Evolutionary conservation across 2,113 vertebrate species (phyloP).

Genomic region (Heliornis fulica): DNA sequence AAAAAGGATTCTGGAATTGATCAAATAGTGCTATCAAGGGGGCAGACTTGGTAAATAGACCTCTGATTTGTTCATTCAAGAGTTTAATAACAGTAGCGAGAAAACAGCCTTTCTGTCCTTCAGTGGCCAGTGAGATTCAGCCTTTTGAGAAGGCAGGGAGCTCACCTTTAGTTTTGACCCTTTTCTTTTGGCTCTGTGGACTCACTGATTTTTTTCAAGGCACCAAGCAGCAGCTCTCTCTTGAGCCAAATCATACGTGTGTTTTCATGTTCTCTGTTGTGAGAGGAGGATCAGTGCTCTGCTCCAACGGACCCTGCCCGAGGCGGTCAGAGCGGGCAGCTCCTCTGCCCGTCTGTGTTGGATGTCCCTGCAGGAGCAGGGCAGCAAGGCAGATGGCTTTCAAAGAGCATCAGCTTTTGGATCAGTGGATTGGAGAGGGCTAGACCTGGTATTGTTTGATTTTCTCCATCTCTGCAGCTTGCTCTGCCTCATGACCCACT

Average conservation of each 20-base stretch:
- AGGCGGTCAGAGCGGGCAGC: neutral
- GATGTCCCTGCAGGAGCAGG: neutral
- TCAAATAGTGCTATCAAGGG: constrained; percentile 32
- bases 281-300: neutral
- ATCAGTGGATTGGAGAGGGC: neutral
- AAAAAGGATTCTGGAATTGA: constrained; percentile 47
- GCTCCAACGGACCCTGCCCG: accelerated
- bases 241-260: accelerated
- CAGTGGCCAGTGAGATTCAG: neutral
- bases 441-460: neutral
- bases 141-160: accelerated
- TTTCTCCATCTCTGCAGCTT: neutral
- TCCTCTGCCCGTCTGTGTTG: neutral
- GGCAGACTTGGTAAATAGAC: constrained; percentile 27
- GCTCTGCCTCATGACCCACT: neutral
- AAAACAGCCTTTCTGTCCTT: neutral
- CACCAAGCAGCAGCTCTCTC: neutral
- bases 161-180: neutral
- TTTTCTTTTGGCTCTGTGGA: neutral
- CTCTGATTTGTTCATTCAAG: constrained; percentile 42
- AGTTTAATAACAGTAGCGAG: neutral
- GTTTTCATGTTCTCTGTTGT: neutral
- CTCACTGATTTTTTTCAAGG: accelerated
- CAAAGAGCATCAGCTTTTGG: constrained; percentile 6
- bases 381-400: neutral